Percentiles rank a stretch among this genome's conserved stretches.
Evolutionary conservation across 1,140 invertebrate genomes (phyloP).

Genomic region (Colletes latitarsis): DNA sequence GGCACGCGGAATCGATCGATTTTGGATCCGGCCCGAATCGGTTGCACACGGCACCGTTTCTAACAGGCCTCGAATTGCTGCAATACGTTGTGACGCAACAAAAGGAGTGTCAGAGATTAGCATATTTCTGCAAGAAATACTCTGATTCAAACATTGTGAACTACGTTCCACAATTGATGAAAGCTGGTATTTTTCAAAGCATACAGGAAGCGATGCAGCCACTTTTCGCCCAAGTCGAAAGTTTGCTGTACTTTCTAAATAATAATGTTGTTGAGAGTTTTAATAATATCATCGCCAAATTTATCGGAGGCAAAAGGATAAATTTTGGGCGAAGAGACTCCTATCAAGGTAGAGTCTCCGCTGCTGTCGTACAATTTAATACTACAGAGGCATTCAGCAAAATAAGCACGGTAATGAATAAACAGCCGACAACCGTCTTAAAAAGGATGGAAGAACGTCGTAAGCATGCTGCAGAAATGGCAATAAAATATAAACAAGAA

Average conservation of each 20-base stretch:
- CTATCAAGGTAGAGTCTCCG: background rate
- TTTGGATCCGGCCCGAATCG: no score
- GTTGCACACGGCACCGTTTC: no score
- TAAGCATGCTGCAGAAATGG: background rate
- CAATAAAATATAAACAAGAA: background rate
- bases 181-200: background rate
- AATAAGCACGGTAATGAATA: background rate
- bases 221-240: background rate
- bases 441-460: background rate
- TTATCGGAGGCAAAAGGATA: background rate
- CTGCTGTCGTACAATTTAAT: background rate
- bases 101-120: constrained; percentile 3
- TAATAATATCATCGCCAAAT: background rate
- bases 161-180: background rate
- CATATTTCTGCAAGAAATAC: background rate
- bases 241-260: background rate
- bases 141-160: background rate
- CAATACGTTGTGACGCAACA: no score
- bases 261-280: background rate
- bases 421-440: background rate
- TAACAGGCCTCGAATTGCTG: no score
- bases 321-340: constrained; percentile 2
- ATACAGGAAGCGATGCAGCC: background rate
- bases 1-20: no score
- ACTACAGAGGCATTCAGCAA: background rate